Base-by-base conservation (phyloP, 2,113 vertebrate genomes). In the Perca schrenkii region DNA sequence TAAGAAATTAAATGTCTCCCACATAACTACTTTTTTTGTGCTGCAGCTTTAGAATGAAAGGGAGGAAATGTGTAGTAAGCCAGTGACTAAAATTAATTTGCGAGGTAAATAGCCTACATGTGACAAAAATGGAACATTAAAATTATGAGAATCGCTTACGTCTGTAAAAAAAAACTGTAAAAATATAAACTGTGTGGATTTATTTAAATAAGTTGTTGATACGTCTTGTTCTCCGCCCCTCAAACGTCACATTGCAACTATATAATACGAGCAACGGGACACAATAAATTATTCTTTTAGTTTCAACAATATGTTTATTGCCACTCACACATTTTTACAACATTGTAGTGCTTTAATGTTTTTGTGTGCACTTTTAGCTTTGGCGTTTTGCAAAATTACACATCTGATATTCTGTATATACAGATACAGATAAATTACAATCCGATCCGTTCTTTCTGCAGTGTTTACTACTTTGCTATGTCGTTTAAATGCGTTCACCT, bases 171-270 rank as follows among this genome's bases (percentile, higher is more conserved):
- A 65, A 53, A 28, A 4, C 15, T 22, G 56, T 40, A 28, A 8
- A 25, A 25, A 25, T 25, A 17, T 74, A 14, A 54, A 56, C 25
- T 5, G 17, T 12, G 22, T 53, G 19, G 22, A 14, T 67, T 13
- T 43, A 2, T 78, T 36, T 22, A 22, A 58, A 49, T 47, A 19
- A 17, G 11, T 43, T 47, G 43, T 68, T 58, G n/a, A 68, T 25
- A n/a, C 17, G 4, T 10, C 22, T 58, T 64, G 4, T 43, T 60
- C 64, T 34, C 86, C 87, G 60, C 86, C 89, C 82, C 22, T 13
- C 25, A 54, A 76, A 88, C 89, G 86, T 86, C 87, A 83, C 78
- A 25, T 46, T 53, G 17, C 25, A 53, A 57, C 60, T 71, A 85
- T 86, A 77, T 47, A 65, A 43, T n/a, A 68, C 60, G 3, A 72